These are phyloP conservation scores for Stictonetta naevosa DNA, from an alignment of 2,113 vertebrate genomes.

Conservation along the genomic window DNA sequence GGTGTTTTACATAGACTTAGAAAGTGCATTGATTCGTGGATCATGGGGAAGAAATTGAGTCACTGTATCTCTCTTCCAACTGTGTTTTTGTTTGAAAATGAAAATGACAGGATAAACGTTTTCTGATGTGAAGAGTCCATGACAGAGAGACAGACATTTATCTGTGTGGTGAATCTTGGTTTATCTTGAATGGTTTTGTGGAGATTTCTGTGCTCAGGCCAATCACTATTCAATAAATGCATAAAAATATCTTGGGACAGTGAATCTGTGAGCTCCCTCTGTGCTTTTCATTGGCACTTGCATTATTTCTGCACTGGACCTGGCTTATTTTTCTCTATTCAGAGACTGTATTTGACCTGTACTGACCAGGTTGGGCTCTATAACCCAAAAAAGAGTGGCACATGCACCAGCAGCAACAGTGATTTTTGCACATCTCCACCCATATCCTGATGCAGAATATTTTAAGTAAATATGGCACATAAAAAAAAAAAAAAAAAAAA, in stretches of 20 bases:
- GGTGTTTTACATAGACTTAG: background rate
- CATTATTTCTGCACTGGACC: background rate
- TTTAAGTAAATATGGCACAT: background rate
- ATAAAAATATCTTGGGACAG: background rate
- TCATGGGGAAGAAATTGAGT: background rate
- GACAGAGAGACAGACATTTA: background rate
- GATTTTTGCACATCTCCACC: background rate
- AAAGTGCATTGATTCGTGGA: background rate
- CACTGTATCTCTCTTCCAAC: background rate
- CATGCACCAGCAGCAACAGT: background rate
- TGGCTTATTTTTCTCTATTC: background rate
- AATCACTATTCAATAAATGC: accelerated
- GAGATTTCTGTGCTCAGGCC: background rate
- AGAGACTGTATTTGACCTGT: background rate
- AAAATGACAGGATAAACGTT: background rate
- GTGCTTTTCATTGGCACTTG: background rate
- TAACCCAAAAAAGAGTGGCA: background rate
- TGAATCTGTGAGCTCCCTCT: background rate
- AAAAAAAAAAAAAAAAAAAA: background rate
- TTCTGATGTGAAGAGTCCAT: background rate
- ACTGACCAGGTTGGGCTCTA: accelerated
- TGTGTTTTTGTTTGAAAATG: accelerated
- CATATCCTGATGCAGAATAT: background rate
- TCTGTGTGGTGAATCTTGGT: background rate
- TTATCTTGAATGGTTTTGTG: background rate